Base-by-base conservation (phyloP, 2,888 invertebrate species). In the Xanthorhoe designata region DNA sequence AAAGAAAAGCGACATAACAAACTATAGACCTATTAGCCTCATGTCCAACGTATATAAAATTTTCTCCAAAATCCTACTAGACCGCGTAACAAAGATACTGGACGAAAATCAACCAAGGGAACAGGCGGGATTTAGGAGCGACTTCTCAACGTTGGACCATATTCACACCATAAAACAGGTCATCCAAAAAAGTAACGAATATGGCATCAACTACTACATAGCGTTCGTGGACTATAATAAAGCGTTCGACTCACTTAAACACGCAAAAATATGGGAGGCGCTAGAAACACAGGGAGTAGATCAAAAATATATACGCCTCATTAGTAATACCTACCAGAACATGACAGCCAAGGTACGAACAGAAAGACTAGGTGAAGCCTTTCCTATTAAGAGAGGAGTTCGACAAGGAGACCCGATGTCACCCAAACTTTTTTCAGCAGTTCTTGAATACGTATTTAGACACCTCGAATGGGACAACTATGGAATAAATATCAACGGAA, bases 91-190 rank as follows among this genome's bases (percentile, higher is more conserved):
- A 35, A 42, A 29, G 29, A 17, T 6, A 6, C 42, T 65, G 0
- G 64, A 65, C 6, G 57, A 66, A 55, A 53, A 66, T 4, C 69
- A 69, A 64, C 68, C 69, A 4, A 19, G 13, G 45, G 67, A 71
- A 63, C 71, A 68, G 15, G 69, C 70, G 8, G 72, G 67, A 2
- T 69, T 70, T 32, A 17, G 62, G n/a, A 62, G 35, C 6, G 10
- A 51, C 1, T 62, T 10, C 24, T 68, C 66, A 8, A 63, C 67
- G 0, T 32, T 68, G 0, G 66, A 72, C 49, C 69, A 72, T 24
- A 72, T 70, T 13, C 63, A 69, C 19, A 56, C 50, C 0, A 24
- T 68, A 1, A 42, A 38, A 42, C 66, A 67, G 58, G 18, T 69
- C 8, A 57, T 69, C 7, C 59, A 69, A 50, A 68, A 72, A 53